Percentiles rank a stretch among this genome's conserved stretches.
phyloP scores from a whole-genome alignment of 2,888 invertebrate species.

The Tetragonisca angustula region DNA sequence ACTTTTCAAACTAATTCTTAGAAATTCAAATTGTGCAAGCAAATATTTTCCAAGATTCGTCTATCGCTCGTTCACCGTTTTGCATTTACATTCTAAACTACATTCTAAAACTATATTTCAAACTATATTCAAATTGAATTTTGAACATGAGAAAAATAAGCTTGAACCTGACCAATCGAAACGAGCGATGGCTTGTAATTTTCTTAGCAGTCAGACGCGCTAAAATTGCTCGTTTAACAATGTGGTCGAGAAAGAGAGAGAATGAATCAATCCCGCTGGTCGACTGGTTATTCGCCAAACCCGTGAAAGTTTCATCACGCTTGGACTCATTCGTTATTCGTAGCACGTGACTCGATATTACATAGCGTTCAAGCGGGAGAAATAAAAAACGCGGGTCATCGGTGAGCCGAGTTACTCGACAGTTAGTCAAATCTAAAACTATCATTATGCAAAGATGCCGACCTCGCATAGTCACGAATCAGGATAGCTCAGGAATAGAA shows the following conservation, averaged over 20 bases:
- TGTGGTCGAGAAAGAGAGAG: no score
- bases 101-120: neutral
- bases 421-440: neutral
- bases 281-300: no score
- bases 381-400: neutral
- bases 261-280: neutral
- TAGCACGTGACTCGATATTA: slow-evolving; percentile 13
- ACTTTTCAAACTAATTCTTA: neutral
- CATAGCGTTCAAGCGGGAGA: neutral
- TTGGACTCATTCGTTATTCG: neutral
- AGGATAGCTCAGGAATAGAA: no score
- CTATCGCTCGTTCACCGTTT: neutral
- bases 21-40: neutral
- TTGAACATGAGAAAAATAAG: neutral
- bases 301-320: neutral
- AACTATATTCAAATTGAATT: no score
- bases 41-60: neutral
- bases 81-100: accelerated
- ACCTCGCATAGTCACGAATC: neutral
- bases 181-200: neutral
- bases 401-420: neutral
- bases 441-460: slow-evolving; percentile 16
- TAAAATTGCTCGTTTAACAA: neutral
- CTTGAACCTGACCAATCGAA: no score
- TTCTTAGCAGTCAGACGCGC: neutral